phyloP scores from a whole-genome alignment of 1,140 invertebrate species.

The Sesamia nonagrioides region DNA sequence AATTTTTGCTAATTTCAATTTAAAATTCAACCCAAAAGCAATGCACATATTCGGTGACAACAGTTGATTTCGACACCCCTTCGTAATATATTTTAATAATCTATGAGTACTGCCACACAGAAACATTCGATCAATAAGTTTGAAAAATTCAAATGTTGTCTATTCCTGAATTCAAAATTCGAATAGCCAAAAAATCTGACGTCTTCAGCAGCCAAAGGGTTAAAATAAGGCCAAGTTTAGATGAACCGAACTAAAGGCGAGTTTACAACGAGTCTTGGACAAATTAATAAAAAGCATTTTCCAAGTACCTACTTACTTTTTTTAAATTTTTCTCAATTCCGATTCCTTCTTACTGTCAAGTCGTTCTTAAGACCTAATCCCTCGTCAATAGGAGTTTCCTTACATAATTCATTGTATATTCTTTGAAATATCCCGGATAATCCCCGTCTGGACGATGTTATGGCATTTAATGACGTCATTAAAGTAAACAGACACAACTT shows the following conservation, averaged over 20 bases:
- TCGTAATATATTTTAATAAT: slow-evolving; percentile 10
- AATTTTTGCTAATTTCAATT: too few relatives aligned
- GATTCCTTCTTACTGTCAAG: slow-evolving; percentile 7
- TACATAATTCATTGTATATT: slow-evolving; percentile 49
- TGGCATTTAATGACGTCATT: slow-evolving; percentile 65
- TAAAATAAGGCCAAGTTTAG: neutral
- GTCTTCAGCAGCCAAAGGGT: neutral
- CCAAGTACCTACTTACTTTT: neutral
- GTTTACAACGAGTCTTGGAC: neutral
- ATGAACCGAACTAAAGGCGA: neutral
- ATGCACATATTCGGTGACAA: slow-evolving; percentile 3
- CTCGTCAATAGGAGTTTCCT: slow-evolving; percentile 22
- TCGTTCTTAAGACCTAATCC: slow-evolving; percentile 35
- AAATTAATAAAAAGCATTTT: neutral
- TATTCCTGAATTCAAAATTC: neutral
- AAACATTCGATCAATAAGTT: neutral
- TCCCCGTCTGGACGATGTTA: slow-evolving; percentile 58
- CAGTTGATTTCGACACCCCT: slow-evolving; percentile 16
- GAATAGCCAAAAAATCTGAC: neutral
- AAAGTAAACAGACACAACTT: slow-evolving; percentile 65
- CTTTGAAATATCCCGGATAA: slow-evolving; percentile 54
- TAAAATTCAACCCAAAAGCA: neutral
- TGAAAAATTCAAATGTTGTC: slow-evolving; percentile 12
- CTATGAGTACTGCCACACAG: neutral
- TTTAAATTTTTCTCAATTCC: slow-evolving; percentile 11